phyloP scores from a whole-genome alignment of 2,797 vertebrate species.

The Lacerta viridis region DNA sequence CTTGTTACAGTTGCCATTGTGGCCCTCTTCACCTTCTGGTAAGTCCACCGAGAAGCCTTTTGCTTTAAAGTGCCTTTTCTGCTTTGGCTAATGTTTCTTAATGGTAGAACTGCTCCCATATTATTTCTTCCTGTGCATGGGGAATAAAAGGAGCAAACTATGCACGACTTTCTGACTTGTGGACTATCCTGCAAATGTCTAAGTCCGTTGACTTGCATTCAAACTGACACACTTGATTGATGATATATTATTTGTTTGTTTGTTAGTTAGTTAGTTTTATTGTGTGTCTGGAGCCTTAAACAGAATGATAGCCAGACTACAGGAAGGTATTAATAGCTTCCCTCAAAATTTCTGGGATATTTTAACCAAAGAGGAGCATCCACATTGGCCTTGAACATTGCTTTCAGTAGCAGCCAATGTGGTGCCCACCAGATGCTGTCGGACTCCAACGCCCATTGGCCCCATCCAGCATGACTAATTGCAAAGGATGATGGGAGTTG shows the following conservation, averaged over 20 bases:
- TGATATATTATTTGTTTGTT: neutral
- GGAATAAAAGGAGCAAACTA: neutral
- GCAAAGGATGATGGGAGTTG: too few relatives aligned
- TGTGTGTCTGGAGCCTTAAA: neutral
- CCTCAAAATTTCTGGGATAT: neutral
- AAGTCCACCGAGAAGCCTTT: conserved; percentile 60
- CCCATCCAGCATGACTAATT: too few relatives aligned
- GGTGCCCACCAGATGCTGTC: too few relatives aligned
- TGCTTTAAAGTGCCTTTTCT: neutral
- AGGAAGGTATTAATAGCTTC: neutral
- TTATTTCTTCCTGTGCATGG: neutral
- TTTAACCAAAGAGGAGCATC: conserved; percentile 1
- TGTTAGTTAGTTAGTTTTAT: neutral
- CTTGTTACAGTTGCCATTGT: conserved; percentile 89
- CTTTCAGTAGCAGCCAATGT: too few relatives aligned
- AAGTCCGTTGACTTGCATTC: too few relatives aligned
- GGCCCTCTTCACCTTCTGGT: conserved; percentile 95
- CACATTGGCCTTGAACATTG: neutral
- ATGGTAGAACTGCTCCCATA: neutral
- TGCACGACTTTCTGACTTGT: neutral
- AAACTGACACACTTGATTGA: neutral
- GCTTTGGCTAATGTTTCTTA: neutral
- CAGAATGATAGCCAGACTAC: neutral
- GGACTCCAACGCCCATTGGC: too few relatives aligned
- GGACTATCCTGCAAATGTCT: neutral